Base-by-base conservation (phyloP, 2,113 vertebrate species). In the Coracopsis vasa region DNA sequence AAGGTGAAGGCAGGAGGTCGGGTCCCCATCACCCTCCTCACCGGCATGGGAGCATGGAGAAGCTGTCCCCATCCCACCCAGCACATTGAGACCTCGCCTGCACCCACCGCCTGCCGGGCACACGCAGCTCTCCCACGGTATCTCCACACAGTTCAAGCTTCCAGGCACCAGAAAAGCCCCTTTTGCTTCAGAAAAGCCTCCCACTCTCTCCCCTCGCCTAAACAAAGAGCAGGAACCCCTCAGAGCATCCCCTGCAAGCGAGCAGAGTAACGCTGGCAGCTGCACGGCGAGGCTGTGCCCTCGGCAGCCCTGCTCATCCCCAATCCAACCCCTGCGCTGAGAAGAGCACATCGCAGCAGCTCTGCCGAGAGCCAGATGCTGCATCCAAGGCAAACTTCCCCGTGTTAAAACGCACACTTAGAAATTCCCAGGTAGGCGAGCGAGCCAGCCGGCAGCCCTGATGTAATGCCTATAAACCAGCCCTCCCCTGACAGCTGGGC, bases 401-500 rank as follows among this genome's bases (percentile, higher is more conserved):
- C 20, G 45, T 28, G 70, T 90, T 86, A 86, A 79, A 60, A 61
- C 12, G 23, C 83, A 80, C 62, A 9, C 80, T 81, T 50, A 77
- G 91, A 92, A 73, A 88, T 61, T 83, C 80, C 71, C 91, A 94
- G 95, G 94, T 86, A 94, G 80, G 94, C 27, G 20, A 90, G 88
- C 4, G 6, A 97, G 85, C 90, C 94, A 90, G 88, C 65, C 88
- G 5, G 53, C 95, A 94, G 86, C 92, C 72, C 94, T 95, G 92
- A 92, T 92, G 95, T 93, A 72, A 94, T 91, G 92, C 94, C 75
- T 93, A 14, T 91, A 92, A 95, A 93, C 48, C 91, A 93, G 85
- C 92, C 88, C 83, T 92, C 94, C 95, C 92, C 83, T 70, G 64
- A 83, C 95, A 95, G 94, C 91, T 62, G 82, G 75, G 83, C 93